Percentiles rank a stretch among this genome's conserved stretches.
Evolutionary conservation across 2,888 invertebrate species (phyloP).

Genomic region (Imbricaverruca yamaguchii): DNA sequence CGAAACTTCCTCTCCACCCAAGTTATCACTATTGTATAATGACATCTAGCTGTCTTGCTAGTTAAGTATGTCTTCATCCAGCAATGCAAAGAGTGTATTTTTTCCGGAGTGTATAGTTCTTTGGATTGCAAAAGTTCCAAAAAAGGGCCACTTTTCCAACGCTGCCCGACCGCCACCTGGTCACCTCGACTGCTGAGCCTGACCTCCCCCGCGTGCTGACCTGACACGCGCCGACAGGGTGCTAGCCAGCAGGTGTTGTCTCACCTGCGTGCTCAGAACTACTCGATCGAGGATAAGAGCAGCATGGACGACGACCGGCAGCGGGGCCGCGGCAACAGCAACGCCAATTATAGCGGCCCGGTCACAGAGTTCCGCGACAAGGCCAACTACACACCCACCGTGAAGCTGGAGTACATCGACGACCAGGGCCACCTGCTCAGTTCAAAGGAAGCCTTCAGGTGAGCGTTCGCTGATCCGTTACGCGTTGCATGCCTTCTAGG

Average conservation of each 20-base stretch:
- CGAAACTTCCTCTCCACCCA: no score
- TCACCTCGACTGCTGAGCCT: no score
- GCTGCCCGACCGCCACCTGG: no score
- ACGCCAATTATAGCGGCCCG: slow-evolving; percentile 72
- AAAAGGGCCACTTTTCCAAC: no score
- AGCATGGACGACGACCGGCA: slow-evolving; percentile 68
- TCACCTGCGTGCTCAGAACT: slow-evolving; percentile 68
- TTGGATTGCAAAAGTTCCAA: no score
- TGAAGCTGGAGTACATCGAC: slow-evolving; percentile 94
- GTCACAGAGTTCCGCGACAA: slow-evolving; percentile 88
- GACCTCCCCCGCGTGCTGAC: background rate
- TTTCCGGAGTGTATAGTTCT: no score
- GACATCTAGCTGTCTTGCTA: no score
- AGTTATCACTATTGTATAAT: no score
- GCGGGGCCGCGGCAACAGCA: slow-evolving; percentile 44
- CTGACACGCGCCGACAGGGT: slow-evolving; percentile 25
- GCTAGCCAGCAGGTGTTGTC: slow-evolving; percentile 51
- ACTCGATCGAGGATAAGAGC: slow-evolving; percentile 69
- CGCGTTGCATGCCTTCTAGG: no score
- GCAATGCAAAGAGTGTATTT: no score
- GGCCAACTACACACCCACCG: slow-evolving; percentile 79
- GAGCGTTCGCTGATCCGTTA: background rate
- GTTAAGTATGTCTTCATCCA: no score
- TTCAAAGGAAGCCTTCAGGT: slow-evolving; percentile 85
- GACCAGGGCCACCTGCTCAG: slow-evolving; percentile 87